Evolutionary conservation across 2,888 invertebrate species (phyloP), one percentile per base, ranked within the genome.

Genomic region (Creontiades dilutus): DNA sequence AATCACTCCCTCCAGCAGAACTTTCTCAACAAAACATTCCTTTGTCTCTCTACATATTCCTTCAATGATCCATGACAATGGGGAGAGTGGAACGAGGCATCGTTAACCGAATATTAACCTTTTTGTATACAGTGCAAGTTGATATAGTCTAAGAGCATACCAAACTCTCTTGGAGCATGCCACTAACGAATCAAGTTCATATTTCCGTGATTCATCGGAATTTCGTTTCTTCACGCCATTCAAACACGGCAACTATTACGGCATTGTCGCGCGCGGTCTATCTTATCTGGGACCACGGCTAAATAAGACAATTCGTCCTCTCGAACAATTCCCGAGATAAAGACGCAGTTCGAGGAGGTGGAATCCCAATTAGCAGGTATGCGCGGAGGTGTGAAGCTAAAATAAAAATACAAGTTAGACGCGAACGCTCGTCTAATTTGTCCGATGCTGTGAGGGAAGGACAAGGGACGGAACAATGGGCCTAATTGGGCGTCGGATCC

Each of bases 341-440:
- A 78, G 78, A 78, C 78, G 78, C 78, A 68, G n/a, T 78, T 78
- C 37, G 37, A 46, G 46, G 46, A 14, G 47, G 78, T 46, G 19
- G 78, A 78, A 78, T 78, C 78, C 78, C 78, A 78, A 78, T 78
- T 78, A 78, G 76, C 23, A 76, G 78, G 78, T 78, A 46, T 78
- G 78, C 78, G 78, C 37, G 78, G 78, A 78, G 78, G 78, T 46
- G 78, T 78, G 78, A 9, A 46, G 13, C 19, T 4, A 78, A 47
- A 47, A 78, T 19, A 11, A 46, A 16, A 9, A 2, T 37, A 37
- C 2, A 37, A 37, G 37, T 37, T 37, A 37, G 37, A 37, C 37
- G 37, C 37, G 3, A 78, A 78, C 28, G 78, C 46, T 37, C 28
- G 78, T 78, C 78, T 47, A 78, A 78, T 78, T 78, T 78, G 78